Evolutionary conservation across 2,888 invertebrate species (phyloP), one percentile per base, ranked within the genome.

Genomic region (Neuroscelio doddi): DNA sequence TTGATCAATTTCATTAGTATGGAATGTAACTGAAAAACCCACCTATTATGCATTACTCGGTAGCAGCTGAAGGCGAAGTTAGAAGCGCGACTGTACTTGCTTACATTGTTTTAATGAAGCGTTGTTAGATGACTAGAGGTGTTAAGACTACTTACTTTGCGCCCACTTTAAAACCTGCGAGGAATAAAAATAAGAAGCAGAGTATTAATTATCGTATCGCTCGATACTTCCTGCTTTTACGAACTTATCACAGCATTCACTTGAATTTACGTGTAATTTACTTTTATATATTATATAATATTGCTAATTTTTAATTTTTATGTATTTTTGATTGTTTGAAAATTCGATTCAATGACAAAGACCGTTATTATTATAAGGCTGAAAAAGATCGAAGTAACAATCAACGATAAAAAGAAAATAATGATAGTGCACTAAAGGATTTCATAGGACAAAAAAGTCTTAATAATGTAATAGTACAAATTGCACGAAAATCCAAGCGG

Each of bases 61-160:
- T 29, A 51, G 63, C 62, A 67, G 65, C 70, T 72, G 70, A 69
- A 70, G 71, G 73, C 71, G 72, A 56, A 69, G 70, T 73, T 71
- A 77, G 66, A 76, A 76, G 76, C 77, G 50, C 66, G 47, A 56
- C 21, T 59, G 51, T 64, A 45, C 53, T 67, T 68, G 57, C 64
- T 70, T 59, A 64, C 56, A 68, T 72, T 69, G 67, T 68, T 74
- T 75, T 75, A 78, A 75, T 70, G 75, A 80, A 80, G 79, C 79
- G 79, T 80, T 77, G 75, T 78, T 77, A 76, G 78, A 75, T 80
- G 80, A 80, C 80, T 80, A 80, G 80, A 80, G 75, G 76, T 73
- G 79, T 80, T 80, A 79, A 73, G 63, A 76, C 74, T 79, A 79
- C 72, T 75, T 74, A 71, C 72, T 72, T 73, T 64, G 72, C 71